Conservation (phyloP, 2,888 invertebrate species). For the Cheilosia pagana region DNA sequence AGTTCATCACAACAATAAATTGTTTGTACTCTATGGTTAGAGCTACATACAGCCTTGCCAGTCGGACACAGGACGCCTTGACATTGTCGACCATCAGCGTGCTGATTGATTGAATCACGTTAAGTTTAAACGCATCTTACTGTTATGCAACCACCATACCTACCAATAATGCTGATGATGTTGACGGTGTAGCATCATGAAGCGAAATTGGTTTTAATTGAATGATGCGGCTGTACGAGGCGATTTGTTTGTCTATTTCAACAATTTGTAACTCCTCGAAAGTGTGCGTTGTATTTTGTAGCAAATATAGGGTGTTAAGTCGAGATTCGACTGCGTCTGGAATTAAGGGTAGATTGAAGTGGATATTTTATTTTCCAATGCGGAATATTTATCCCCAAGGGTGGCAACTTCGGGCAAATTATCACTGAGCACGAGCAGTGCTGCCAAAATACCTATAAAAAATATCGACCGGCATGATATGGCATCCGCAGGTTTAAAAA, state of each 20-base stretch:
- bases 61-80: conserved; percentile 21
- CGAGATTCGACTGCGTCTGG: no score
- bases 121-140: conserved; percentile 36
- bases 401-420: no score
- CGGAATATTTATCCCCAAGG: no score
- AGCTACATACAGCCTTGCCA: conserved; percentile 8
- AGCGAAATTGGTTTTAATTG: conserved; percentile 20
- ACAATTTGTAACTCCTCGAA: not conserved
- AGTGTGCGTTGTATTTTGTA: not conserved
- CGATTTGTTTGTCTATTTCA: not conserved
- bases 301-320: no score
- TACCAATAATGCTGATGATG: not conserved
- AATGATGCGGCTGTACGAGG: not conserved
- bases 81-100: conserved; percentile 29
- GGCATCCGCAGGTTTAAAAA: no score
- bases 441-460: no score
- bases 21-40: conserved; percentile 15
- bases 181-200: conserved; percentile 13
- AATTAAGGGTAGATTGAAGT: no score
- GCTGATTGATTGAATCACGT: conserved; percentile 31
- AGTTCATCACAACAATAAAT: not conserved
- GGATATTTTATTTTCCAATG: no score
- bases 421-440: no score
- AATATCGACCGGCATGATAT: no score
- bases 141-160: conserved; percentile 10